These are phyloP conservation scores for Hydriomena furcata DNA, from an alignment of 2,888 invertebrate genomes.

Conservation along the genomic window DNA sequence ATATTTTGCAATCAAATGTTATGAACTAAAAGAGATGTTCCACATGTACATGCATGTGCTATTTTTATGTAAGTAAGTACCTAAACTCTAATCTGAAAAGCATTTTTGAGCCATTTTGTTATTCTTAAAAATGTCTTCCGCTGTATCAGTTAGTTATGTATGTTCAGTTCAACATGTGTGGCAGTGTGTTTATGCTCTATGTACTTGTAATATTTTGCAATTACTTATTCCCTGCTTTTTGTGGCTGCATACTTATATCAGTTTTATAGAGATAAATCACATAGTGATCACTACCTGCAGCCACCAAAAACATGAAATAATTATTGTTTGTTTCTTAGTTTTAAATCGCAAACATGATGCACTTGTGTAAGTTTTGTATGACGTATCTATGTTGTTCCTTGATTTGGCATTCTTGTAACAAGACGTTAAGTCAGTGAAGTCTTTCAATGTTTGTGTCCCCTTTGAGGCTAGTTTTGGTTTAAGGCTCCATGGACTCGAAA, in stretches of 20 bases:
- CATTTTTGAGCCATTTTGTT: constrained; percentile 18
- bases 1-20: constrained; percentile 11
- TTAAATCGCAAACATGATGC: constrained; percentile 61
- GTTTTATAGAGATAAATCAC: constrained; percentile 43
- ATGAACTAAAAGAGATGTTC: constrained; percentile 10
- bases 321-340: constrained; percentile 55
- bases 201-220: constrained; percentile 22
- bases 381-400: constrained; percentile 49
- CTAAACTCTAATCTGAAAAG: constrained; percentile 6
- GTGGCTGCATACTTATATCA: constrained; percentile 41
- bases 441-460: constrained; percentile 35
- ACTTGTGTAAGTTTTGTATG: constrained; percentile 66
- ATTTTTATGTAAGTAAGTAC: not conserved
- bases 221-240: constrained; percentile 40
- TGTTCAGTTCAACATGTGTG: constrained; percentile 17
- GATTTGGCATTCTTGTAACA: constrained; percentile 40
- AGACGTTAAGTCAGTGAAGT: constrained; percentile 43
- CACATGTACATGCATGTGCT: too few species aligned
- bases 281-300: constrained; percentile 52
- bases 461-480: constrained; percentile 57
- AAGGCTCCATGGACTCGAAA: constrained; percentile 45
- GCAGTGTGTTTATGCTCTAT: constrained; percentile 46
- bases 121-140: constrained; percentile 23
- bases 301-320: constrained; percentile 44
- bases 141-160: constrained; percentile 8